Conservation (phyloP, 2,113 vertebrate species). For the Oriolus oriolus region DNA sequence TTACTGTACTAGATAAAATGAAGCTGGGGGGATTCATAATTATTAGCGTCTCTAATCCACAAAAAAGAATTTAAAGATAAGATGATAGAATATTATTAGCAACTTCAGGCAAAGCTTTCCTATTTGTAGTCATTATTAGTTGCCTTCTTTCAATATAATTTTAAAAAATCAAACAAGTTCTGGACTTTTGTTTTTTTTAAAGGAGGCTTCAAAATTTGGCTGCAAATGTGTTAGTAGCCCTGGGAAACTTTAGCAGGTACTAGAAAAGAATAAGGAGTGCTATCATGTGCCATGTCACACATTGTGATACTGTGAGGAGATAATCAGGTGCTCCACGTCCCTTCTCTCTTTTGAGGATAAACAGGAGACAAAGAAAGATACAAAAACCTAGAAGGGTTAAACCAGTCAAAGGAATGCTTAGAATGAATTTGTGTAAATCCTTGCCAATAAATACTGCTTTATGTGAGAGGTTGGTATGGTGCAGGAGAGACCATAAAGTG, state of each 20-base stretch:
- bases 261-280: background rate
- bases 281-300: accelerated
- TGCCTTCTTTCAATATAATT: background rate
- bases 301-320: background rate
- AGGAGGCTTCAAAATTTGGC: background rate
- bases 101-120: conserved; percentile 20
- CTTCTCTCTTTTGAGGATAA: background rate
- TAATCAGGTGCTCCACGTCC: background rate
- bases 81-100: conserved; percentile 50
- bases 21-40: conserved; percentile 55
- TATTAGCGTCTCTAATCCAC: conserved; percentile 62
- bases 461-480: background rate
- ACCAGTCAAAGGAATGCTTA: background rate
- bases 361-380: background rate
- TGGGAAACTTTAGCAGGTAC: background rate
- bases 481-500: background rate
- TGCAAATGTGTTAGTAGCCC: background rate
- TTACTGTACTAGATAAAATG: conserved; percentile 62
- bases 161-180: background rate
- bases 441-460: background rate
- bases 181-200: background rate
- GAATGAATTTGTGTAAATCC: background rate
- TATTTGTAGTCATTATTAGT: background rate
- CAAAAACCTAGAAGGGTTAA: background rate
- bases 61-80: conserved; percentile 64